Evolutionary conservation across 2,888 invertebrate species (phyloP), one percentile per base, ranked within the genome.

Genomic region (Tiphia femorata): DNA sequence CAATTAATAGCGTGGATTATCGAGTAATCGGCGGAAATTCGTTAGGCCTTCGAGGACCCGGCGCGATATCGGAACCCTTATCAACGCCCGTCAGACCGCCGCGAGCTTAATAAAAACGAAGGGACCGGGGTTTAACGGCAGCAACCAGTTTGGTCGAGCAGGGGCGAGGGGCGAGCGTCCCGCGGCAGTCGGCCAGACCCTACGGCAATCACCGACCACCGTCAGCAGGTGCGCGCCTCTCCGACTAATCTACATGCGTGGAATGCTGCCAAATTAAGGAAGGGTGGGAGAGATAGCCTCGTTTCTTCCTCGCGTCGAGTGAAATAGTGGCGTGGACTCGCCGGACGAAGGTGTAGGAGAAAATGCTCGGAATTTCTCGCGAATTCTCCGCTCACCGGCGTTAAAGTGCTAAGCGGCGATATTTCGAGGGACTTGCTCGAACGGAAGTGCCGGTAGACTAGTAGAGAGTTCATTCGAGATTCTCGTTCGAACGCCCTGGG

Each of bases 211-310:
- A n/a, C n/a, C n/a, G n/a, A n/a, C n/a, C n/a, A n/a, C n/a, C n/a
- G n/a, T n/a, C n/a, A n/a, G n/a, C 55, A 53, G 51, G 49, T 71
- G 72, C 72, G 75, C 64, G 54, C 48, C 41, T 37, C 16, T 14
- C 27, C 49, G 49, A 46, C 67, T 72, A 70, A 75, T 75, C 75
- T 73, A 64, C 75, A 74, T 74, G 68, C 68, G 43, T 63, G 77
- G 77, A 76, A 77, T 76, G 76, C 60, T 67, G 74, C 70, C 73
- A 72, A 77, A 77, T 74, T 77, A 71, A 73, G 43, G 43, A n/a
- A n/a, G n/a, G n/a, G n/a, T n/a, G n/a, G n/a, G n/a, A n/a, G n/a
- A n/a, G n/a, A n/a, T n/a, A n/a, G n/a, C n/a, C n/a, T n/a, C n/a
- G n/a, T n/a, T n/a, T n/a, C n/a, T n/a, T n/a, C n/a, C n/a, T n/a